phyloP scores from a whole-genome alignment of 2,888 invertebrate species.

The Lasiommata megera region DNA sequence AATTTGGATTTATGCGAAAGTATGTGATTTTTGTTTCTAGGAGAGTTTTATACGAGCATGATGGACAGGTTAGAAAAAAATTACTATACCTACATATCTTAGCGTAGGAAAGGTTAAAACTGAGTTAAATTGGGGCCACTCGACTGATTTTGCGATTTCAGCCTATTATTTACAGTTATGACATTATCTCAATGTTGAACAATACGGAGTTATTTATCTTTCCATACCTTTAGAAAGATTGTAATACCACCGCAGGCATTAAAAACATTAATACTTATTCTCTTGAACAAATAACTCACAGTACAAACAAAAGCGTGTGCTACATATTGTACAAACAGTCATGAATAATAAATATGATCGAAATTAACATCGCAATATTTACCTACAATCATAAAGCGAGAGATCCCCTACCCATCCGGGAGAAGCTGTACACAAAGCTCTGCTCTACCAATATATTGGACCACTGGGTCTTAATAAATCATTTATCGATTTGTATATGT shows the following conservation, averaged over 20 bases:
- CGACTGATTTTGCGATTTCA: no score
- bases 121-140: no score
- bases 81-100: no score
- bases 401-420: not conserved
- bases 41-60: no score
- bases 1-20: no score
- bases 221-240: not conserved
- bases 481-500: no score
- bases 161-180: no score
- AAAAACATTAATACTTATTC: constrained; percentile 1
- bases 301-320: constrained; percentile 8
- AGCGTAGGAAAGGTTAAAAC: no score
- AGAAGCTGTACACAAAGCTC: not conserved
- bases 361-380: constrained; percentile 37
- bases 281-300: not conserved
- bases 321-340: constrained; percentile 7
- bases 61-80: no score
- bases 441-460: not conserved
- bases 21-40: no score
- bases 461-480: not conserved
- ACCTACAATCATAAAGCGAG: not conserved
- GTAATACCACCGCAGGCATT: not conserved
- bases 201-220: no score
- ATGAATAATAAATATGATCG: constrained; percentile 20
- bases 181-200: no score